phyloP scores from a whole-genome alignment of 35 echinoderm and acorn worm species.

The Stichopus chloronotus region DNA sequence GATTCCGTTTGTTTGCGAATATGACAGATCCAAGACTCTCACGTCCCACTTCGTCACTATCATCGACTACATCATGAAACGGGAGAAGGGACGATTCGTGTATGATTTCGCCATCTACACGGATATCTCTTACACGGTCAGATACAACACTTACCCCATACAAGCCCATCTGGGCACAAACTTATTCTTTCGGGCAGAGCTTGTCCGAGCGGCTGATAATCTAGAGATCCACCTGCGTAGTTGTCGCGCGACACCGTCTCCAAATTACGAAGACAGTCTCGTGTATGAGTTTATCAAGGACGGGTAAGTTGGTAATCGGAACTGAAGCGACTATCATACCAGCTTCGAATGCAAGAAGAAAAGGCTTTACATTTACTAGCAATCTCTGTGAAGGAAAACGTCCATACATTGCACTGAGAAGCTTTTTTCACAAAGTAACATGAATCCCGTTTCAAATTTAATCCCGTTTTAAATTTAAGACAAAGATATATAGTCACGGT shows the following conservation, averaged over 20 bases:
- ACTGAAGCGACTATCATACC: too few relatives aligned
- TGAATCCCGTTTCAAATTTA: too few relatives aligned
- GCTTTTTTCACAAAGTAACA: too few relatives aligned
- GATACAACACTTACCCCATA: slow-evolving; percentile 9
- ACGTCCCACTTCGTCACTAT: not conserved
- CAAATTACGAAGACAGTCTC: not conserved
- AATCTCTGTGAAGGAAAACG: too few relatives aligned
- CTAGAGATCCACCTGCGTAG: slow-evolving; percentile 16
- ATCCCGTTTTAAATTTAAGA: too few relatives aligned
- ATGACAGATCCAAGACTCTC: slow-evolving; percentile 19
- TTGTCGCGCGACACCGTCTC: slow-evolving; percentile 1
- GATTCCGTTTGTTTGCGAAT: slow-evolving; percentile 33
- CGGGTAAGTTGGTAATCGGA: not conserved
- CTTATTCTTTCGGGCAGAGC: slow-evolving; percentile 8
- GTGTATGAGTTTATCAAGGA: slow-evolving; percentile 14
- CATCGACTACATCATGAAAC: not conserved
- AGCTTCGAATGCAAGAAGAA: too few relatives aligned
- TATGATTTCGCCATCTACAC: slow-evolving; percentile 18
- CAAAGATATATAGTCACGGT: too few relatives aligned
- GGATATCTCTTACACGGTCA: slow-evolving; percentile 15
- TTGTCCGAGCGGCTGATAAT: not conserved
- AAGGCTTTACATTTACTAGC: too few relatives aligned
- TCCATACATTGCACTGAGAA: too few relatives aligned
- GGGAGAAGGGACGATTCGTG: not conserved
- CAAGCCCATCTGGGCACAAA: not conserved